Percentiles rank a stretch among this genome's conserved stretches.
Conservation (phyloP, 2,888 invertebrate species). For the Parascotia fuliginaria region DNA sequence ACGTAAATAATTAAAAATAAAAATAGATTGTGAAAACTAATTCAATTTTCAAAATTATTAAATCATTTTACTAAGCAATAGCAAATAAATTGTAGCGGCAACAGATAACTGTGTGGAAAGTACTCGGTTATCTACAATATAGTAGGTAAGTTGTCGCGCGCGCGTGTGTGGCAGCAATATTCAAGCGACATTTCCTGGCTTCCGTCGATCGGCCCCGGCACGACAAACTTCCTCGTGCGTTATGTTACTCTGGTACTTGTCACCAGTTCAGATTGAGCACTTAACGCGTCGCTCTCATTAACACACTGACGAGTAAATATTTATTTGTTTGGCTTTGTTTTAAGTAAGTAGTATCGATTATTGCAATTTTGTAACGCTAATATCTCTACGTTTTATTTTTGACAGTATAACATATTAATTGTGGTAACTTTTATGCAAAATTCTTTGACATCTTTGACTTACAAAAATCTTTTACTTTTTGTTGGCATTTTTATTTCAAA, state of each 20-base stretch:
- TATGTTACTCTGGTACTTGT: conserved; percentile 79
- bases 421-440: conserved; percentile 10
- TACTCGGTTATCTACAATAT: conserved; percentile 29
- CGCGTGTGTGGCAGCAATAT: conserved; percentile 35
- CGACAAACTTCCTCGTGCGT: conserved; percentile 56
- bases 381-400: conserved; percentile 1
- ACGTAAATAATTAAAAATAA: no score
- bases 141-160: conserved; percentile 32
- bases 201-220: conserved; percentile 57
- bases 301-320: conserved; percentile 14
- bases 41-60: neutral
- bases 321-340: conserved; percentile 22
- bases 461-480: conserved; percentile 28
- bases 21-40: no score
- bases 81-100: conserved; percentile 17
- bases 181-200: conserved; percentile 57
- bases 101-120: conserved; percentile 41
- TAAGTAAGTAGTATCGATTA: conserved; percentile 23
- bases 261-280: conserved; percentile 79
- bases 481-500: conserved; percentile 9
- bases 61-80: neutral
- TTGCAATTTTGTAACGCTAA: conserved; percentile 1
- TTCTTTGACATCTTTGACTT: conserved; percentile 19
- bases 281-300: conserved; percentile 48
- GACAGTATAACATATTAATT: conserved; percentile 1